phyloP scores from a whole-genome alignment of 2,113 vertebrate genomes.

The Oceanodroma tethys region DNA sequence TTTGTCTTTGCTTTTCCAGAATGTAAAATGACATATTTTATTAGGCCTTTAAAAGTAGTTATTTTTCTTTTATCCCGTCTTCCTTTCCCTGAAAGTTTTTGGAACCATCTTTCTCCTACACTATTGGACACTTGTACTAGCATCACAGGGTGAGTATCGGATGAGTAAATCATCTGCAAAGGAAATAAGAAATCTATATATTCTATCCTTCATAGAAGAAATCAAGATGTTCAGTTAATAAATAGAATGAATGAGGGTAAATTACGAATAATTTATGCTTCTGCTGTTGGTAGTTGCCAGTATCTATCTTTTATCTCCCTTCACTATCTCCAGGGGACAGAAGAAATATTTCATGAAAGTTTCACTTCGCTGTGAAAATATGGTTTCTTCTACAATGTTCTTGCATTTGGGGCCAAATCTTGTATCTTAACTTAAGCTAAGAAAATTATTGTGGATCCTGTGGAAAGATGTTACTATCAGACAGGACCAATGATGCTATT shows the following conservation, averaged over 20 bases:
- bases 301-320: background rate
- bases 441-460: background rate
- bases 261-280: background rate
- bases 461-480: background rate
- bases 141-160: background rate
- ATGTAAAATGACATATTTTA: background rate
- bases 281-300: background rate
- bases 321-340: background rate
- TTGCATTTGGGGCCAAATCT: background rate
- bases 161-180: background rate
- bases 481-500: background rate
- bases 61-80: background rate
- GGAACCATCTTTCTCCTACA: background rate
- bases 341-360: background rate
- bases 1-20: background rate
- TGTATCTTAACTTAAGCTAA: background rate
- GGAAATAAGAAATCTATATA: background rate
- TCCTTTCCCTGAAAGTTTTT: background rate
- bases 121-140: background rate
- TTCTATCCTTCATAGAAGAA: background rate
- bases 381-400: background rate
- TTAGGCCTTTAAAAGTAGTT: background rate
- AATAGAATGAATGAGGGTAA: background rate
- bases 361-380: background rate
- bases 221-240: background rate